These are phyloP conservation scores for Arctopsyche grandis DNA, from an alignment of 1,140 invertebrate genomes.

Conservation along the genomic window DNA sequence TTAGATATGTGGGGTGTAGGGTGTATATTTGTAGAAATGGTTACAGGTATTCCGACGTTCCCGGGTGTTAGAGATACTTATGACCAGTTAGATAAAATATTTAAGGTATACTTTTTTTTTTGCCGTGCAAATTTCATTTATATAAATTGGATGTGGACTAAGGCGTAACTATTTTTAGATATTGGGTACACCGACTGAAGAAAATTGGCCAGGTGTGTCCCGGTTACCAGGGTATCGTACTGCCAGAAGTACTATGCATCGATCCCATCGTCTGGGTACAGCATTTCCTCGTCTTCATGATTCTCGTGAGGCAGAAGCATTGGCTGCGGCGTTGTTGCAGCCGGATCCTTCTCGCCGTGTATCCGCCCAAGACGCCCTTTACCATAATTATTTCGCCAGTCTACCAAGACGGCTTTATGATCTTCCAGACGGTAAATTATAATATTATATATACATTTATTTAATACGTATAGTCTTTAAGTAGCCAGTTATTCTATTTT, in stretches of 20 bases:
- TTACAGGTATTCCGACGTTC: constrained; percentile 95
- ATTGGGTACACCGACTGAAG: constrained; percentile 90
- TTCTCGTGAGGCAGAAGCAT: constrained; percentile 85
- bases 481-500: not conserved
- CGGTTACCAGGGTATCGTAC: constrained; percentile 86
- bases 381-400: constrained; percentile 89
- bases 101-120: constrained; percentile 72
- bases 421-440: constrained; percentile 84
- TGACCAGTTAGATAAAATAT: constrained; percentile 97
- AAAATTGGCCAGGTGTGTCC: constrained; percentile 89
- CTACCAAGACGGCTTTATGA: constrained; percentile 90
- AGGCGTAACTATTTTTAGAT: constrained; percentile 66
- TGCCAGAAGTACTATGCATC: constrained; percentile 76
- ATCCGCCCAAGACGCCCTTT: constrained; percentile 87
- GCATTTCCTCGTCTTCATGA: constrained; percentile 90
- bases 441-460: no score
- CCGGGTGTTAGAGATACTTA: constrained; percentile 94
- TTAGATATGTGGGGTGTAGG: constrained; percentile 98
- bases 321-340: constrained; percentile 86
- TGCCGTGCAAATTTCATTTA: not conserved
- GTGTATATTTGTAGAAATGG: constrained; percentile 98
- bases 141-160: not conserved
- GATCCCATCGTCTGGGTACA: constrained; percentile 80
- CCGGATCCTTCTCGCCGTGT: constrained; percentile 88
- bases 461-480: constrained; percentile 33